phyloP scores from a whole-genome alignment of 2,113 vertebrate genomes.

The Panthera leo region DNA sequence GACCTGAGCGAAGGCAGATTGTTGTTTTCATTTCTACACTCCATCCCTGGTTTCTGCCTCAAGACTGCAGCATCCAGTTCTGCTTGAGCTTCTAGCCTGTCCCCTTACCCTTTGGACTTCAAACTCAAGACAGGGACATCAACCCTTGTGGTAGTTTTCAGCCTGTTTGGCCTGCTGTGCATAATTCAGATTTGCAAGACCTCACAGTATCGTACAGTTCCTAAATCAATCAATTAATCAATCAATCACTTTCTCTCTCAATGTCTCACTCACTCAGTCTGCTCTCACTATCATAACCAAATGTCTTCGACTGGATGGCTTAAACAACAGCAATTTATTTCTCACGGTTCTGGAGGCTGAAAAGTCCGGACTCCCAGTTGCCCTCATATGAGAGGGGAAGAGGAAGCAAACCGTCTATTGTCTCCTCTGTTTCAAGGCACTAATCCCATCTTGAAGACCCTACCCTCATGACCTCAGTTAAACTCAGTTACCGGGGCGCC shows the following conservation, averaged over 20 bases:
- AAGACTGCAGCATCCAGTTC: neutral
- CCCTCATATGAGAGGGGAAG: neutral
- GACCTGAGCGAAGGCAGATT: no score
- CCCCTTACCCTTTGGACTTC: neutral
- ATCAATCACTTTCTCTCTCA: neutral
- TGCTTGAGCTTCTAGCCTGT: neutral
- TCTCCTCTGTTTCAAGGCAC: neutral
- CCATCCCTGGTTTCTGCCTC: neutral
- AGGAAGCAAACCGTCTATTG: accelerated
- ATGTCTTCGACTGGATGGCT: neutral
- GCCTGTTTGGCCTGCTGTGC: neutral
- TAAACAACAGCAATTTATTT: neutral
- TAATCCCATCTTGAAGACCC: neutral
- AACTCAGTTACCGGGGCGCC: no score
- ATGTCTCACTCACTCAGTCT: no score
- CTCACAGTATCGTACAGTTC: neutral
- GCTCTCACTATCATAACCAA: neutral
- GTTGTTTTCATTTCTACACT: neutral
- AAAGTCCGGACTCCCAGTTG: neutral
- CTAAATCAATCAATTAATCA: neutral
- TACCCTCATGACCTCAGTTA: neutral
- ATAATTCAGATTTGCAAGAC: neutral
- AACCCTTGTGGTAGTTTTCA: neutral
- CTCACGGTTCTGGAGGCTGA: neutral
- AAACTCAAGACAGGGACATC: neutral